These are phyloP conservation scores for Bedellia somnulentella DNA, from an alignment of 2,888 invertebrate genomes.

Conservation along the genomic window DNA sequence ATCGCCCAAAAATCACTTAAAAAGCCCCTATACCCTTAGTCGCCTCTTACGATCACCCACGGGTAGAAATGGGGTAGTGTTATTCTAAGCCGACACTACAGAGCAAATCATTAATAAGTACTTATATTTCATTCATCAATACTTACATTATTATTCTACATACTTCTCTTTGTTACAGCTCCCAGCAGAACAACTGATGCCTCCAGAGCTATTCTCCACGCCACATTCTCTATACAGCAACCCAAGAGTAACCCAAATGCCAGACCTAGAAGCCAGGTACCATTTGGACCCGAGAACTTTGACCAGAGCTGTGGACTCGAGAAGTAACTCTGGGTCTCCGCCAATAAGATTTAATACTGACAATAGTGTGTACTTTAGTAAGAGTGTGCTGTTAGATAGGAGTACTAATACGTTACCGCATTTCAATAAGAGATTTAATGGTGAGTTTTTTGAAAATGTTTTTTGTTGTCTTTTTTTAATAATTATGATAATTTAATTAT, in stretches of 20 bases:
- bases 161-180: constrained; percentile 17
- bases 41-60: no score
- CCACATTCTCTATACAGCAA: constrained; percentile 37
- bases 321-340: constrained; percentile 37
- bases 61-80: no score
- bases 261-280: constrained; percentile 28
- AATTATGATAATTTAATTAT: background rate
- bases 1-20: no score
- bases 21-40: no score
- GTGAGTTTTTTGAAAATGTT: no score
- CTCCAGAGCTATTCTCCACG: constrained; percentile 36
- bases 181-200: constrained; percentile 46
- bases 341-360: constrained; percentile 42
- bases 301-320: background rate
- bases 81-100: no score
- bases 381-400: constrained; percentile 23
- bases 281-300: constrained; percentile 9
- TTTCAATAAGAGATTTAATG: constrained; percentile 28
- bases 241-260: constrained; percentile 24
- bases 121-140: no score
- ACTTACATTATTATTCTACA: no score
- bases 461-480: background rate
- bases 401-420: constrained; percentile 33
- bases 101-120: no score
- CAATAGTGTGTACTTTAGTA: constrained; percentile 31